Percentiles rank a stretch among this genome's conserved stretches.
Conservation (phyloP, 2,113 vertebrate genomes). For the Cnemophilus loriae region DNA sequence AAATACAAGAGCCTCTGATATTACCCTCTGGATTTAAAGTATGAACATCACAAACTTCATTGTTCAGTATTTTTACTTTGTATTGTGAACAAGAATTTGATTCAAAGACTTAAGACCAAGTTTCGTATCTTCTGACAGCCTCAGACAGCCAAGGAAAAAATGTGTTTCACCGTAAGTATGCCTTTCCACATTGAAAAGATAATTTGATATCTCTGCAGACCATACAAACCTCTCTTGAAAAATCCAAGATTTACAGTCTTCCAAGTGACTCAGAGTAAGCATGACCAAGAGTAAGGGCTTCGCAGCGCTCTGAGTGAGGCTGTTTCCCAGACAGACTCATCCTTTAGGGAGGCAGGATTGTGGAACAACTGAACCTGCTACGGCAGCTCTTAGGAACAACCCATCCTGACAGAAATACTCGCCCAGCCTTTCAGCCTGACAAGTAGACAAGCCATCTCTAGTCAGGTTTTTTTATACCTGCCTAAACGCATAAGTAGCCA, state of each 20-base stretch:
- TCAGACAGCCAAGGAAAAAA: not conserved
- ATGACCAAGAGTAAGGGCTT: not conserved
- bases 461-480: not conserved
- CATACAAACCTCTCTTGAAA: not conserved
- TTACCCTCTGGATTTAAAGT: not conserved
- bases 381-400: not conserved
- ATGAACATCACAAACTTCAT: not conserved
- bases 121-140: not conserved
- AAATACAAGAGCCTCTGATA: not conserved
- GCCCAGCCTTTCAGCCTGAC: not conserved
- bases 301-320: rapidly evolving
- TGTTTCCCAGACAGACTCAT: not conserved
- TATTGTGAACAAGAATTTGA: not conserved
- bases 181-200: not conserved
- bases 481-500: rapidly evolving
- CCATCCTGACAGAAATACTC: not conserved
- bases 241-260: not conserved
- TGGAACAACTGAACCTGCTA: not conserved
- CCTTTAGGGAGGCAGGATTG: not conserved
- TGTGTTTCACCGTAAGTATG: not conserved
- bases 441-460: not conserved
- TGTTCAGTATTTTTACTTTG: not conserved
- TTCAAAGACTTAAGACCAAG: not conserved
- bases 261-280: not conserved
- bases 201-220: not conserved